Percentiles rank a stretch among this genome's conserved stretches.
phyloP scores from a whole-genome alignment of 2,113 vertebrate genomes.

The Proterorhinus semilunaris region DNA sequence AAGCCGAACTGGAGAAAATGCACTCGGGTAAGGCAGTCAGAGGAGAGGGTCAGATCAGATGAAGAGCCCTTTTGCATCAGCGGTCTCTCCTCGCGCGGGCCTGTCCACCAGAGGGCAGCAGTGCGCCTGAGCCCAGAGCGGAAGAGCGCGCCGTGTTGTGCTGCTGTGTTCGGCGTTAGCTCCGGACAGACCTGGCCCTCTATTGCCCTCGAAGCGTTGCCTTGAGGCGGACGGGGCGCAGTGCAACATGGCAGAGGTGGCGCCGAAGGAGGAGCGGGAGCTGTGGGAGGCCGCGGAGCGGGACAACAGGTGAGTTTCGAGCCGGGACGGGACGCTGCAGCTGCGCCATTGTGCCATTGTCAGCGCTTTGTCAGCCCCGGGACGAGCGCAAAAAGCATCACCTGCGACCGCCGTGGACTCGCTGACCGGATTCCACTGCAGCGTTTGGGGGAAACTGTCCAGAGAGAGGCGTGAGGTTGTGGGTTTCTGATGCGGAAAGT shows the following conservation, averaged over 20 bases:
- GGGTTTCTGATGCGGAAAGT: not conserved
- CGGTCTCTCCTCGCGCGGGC: no score
- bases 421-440: not conserved
- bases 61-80: no score
- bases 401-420: not conserved
- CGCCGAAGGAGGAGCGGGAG: not conserved
- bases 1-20: no score
- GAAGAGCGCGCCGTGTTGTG: not conserved
- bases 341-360: not conserved
- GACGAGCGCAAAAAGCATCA: not conserved
- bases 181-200: no score
- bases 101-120: no score
- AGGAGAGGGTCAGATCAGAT: no score
- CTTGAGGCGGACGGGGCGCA: not conserved
- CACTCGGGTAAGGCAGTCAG: no score
- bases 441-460: not conserved
- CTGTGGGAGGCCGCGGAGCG: not conserved
- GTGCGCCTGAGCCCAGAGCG: no score
- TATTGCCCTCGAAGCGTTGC: no score
- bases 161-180: not conserved
- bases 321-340: not conserved
- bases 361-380: not conserved
- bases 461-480: not conserved
- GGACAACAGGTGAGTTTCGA: constrained; percentile 3
- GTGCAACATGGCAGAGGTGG: not conserved